Evolutionary conservation across 2,113 vertebrate genomes (phyloP).

Genomic region (Sarotherodon lohbergeri): DNA sequence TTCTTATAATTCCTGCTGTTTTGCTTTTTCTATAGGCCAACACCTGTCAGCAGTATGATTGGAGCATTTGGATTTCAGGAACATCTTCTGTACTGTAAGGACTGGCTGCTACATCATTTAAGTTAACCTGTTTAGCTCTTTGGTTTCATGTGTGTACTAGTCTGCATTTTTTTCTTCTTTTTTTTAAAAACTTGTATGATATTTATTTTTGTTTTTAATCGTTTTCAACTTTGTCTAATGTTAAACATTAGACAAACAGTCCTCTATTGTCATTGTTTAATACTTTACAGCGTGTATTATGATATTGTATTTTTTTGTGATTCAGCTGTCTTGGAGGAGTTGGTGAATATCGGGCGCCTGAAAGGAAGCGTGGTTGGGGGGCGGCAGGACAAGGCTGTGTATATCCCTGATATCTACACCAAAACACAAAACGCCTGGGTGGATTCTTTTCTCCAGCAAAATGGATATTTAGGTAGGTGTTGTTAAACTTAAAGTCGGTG

Average conservation of each 20-base stretch:
- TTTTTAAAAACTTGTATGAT: background rate
- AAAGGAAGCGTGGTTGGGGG: conserved; percentile 88
- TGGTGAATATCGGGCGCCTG: conserved; percentile 85
- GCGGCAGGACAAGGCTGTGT: conserved; percentile 90
- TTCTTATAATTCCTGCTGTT: background rate
- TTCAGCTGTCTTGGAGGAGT: conserved; percentile 89
- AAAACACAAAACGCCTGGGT: conserved; percentile 93
- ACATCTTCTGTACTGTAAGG: conserved; percentile 95
- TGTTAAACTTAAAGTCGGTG: background rate
- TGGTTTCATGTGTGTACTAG: background rate
- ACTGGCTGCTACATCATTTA: background rate
- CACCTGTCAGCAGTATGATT: conserved; percentile 84
- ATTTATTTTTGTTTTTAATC: background rate
- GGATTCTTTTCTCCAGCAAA: conserved; percentile 94
- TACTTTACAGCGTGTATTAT: background rate
- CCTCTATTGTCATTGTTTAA: background rate
- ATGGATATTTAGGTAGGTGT: conserved; percentile 87
- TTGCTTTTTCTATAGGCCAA: conserved; percentile 76
- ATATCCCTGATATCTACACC: conserved; percentile 93
- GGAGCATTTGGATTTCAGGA: conserved; percentile 89
- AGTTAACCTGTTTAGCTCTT: background rate
- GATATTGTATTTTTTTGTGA: background rate
- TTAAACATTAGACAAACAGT: background rate
- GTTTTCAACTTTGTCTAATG: background rate
- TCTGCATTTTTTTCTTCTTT: background rate